Percentiles rank a stretch among this genome's conserved stretches.
Conservation (phyloP, 2,113 vertebrate species). For the Nothoprocta perdicaria region DNA sequence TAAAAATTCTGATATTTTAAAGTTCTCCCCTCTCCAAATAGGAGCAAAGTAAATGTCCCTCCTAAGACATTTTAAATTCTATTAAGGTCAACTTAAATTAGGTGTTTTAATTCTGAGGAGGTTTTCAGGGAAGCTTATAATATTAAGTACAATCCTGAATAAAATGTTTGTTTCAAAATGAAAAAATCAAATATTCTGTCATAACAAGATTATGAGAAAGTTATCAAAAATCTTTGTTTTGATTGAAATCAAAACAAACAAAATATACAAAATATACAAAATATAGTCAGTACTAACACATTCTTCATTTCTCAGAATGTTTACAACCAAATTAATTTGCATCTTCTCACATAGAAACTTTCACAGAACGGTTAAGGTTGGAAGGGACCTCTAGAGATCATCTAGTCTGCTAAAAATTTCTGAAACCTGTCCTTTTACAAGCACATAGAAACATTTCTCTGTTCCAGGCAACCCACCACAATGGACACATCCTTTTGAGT, state of each 20-base stretch:
- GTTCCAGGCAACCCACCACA: slow-evolving; percentile 1
- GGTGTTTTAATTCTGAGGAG: slow-evolving; percentile 12
- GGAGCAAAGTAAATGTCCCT: neutral
- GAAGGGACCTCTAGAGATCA: too few species aligned
- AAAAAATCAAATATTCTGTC: slow-evolving; percentile 27
- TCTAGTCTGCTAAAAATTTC: slow-evolving; percentile 35
- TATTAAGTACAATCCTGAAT: neutral
- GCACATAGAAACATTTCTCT: neutral
- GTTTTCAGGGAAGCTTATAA: neutral
- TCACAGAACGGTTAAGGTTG: neutral
- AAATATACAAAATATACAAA: slow-evolving; percentile 55
- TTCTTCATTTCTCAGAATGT: slow-evolving; percentile 37
- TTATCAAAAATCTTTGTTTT: slow-evolving; percentile 61
- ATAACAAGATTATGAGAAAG: slow-evolving; percentile 24
- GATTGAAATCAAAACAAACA: slow-evolving; percentile 65
- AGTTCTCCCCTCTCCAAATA: neutral
- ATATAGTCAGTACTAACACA: slow-evolving; percentile 61
- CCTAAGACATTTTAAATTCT: neutral
- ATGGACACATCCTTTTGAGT: neutral
- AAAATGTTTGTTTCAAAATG: slow-evolving; percentile 15
- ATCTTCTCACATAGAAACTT: slow-evolving; percentile 50
- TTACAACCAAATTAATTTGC: slow-evolving; percentile 59
- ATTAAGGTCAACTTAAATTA: neutral
- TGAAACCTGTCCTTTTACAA: slow-evolving; percentile 5
- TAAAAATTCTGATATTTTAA: neutral